Base-by-base conservation (phyloP, 2,797 vertebrate genomes). In the Todus mexicanus region DNA sequence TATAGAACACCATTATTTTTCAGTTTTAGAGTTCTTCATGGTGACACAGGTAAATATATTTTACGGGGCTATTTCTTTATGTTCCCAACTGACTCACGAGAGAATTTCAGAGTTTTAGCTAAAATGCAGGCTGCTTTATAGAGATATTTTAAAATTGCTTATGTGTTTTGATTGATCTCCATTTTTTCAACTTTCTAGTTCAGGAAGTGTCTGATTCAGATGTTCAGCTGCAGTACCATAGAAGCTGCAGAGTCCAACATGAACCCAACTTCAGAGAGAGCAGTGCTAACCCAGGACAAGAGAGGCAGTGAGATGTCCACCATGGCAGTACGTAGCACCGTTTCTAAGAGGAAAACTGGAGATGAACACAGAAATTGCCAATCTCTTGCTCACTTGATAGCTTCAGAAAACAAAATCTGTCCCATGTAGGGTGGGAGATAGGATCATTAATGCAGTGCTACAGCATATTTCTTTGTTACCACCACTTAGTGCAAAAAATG, bases 171-270 rank as follows among this genome's bases (percentile, higher is more conserved):
- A 42, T 5, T 57, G 4, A 45, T 63, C 13, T 81, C 42, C 31
- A 69, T 85, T 53, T 56, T 64, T 70, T 45, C 70, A 90, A 80
- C 84, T 93, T 38, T 97, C 33, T 95, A 99, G 99, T 99, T 99
- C 96, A 98, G 98, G 91, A 98, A 98, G 91, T 99, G 98, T 96
- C 96, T 99, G 64, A 96, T 98, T 91, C 97, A 98, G 92, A 97
- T 98, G 91, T 97, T 98, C 87, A 97, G 95, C 26, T 98, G 98
- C 83, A 93, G 57, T 40, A 43, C 60, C 56, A 78, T 50, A 25
- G 92, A 88, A 77, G 84, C 96, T 22, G 92, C 88, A 4, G 98
- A 98, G 25, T 95, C 96, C 79, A 97, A 98, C 73, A 4, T 92
- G 76, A 98, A 98, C 84, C 96, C 91, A 33, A 94, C 98, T 31